Percentiles rank a stretch among this genome's conserved stretches.
Evolutionary conservation across 1,140 invertebrate genomes (phyloP).

Genomic region (Zelostemma sp.): DNA sequence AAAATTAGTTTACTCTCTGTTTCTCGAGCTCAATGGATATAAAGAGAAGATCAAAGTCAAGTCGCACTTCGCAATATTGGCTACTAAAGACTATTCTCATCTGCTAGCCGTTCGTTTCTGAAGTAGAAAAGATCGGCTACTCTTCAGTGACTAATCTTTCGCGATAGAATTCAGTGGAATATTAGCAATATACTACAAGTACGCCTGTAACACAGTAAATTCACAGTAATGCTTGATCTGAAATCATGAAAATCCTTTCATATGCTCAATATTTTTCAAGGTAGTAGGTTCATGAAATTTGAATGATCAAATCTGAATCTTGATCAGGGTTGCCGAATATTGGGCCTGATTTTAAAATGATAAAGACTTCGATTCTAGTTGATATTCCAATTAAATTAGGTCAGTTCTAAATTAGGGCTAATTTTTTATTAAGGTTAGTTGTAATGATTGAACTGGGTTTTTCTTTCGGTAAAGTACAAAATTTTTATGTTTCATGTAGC

Average conservation of each 20-base stretch:
- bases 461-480: too few species aligned
- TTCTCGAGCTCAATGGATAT: constrained; percentile 63
- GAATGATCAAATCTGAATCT: too few species aligned
- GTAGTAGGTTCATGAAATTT: too few species aligned
- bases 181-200: constrained; percentile 30
- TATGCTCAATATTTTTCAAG: too few species aligned
- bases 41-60: constrained; percentile 63
- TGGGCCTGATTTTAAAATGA: too few species aligned
- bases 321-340: too few species aligned
- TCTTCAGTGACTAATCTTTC: background rate
- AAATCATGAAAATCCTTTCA: constrained; percentile 32
- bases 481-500: too few species aligned
- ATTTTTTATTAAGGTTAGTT: too few species aligned
- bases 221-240: constrained; percentile 24
- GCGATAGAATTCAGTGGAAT: constrained; percentile 58
- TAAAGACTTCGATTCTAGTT: too few species aligned
- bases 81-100: constrained; percentile 50
- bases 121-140: constrained; percentile 14
- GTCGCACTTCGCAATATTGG: constrained; percentile 62
- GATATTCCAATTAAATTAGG: too few species aligned
- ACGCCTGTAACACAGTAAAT: constrained; percentile 15
- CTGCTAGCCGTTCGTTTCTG: constrained; percentile 21
- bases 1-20: constrained; percentile 45
- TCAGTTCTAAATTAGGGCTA: too few species aligned
- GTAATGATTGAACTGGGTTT: too few species aligned